Conservation (phyloP, 2,888 invertebrate genomes). For the Ornithoptera alexandrae region DNA sequence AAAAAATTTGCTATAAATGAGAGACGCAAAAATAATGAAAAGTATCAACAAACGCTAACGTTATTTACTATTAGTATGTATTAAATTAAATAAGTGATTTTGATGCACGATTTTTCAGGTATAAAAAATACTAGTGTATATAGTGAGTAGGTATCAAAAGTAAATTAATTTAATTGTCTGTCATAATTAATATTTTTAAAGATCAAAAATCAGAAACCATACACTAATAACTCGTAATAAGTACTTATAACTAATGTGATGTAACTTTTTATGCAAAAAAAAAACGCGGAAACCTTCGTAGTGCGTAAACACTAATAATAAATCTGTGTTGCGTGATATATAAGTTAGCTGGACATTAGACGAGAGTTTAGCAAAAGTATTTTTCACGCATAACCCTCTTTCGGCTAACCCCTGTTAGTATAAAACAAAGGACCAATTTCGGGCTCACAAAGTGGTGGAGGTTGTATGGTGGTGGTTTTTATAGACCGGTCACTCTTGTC, state of each 20-base stretch:
- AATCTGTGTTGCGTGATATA: conserved; percentile 13
- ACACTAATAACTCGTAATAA: conserved; percentile 4
- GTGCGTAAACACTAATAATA: conserved; percentile 13
- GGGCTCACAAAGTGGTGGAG: too few relatives aligned
- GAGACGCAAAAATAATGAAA: too few relatives aligned
- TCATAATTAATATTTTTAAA: neutral
- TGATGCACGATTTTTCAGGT: neutral
- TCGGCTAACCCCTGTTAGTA: neutral
- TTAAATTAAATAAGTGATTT: neutral
- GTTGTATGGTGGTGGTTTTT: too few relatives aligned
- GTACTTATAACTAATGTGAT: conserved; percentile 4
- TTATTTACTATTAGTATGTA: too few relatives aligned
- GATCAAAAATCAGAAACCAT: conserved; percentile 1
- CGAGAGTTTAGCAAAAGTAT: neutral
- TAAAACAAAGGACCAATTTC: too few relatives aligned
- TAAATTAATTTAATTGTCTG: neutral
- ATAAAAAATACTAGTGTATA: too few relatives aligned
- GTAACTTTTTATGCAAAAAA: conserved; percentile 14
- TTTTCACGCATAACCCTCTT: neutral
- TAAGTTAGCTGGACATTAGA: neutral
- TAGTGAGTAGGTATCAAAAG: neutral
- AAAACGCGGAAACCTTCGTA: conserved; percentile 18
- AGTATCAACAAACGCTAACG: too few relatives aligned
- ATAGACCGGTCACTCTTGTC: too few relatives aligned
- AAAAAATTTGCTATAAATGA: too few relatives aligned